A percentile compares a stretch with the other conserved stretches of the same genome.
Conservation (phyloP, 2,888 invertebrate genomes). For the Xestia c-nigrum region DNA sequence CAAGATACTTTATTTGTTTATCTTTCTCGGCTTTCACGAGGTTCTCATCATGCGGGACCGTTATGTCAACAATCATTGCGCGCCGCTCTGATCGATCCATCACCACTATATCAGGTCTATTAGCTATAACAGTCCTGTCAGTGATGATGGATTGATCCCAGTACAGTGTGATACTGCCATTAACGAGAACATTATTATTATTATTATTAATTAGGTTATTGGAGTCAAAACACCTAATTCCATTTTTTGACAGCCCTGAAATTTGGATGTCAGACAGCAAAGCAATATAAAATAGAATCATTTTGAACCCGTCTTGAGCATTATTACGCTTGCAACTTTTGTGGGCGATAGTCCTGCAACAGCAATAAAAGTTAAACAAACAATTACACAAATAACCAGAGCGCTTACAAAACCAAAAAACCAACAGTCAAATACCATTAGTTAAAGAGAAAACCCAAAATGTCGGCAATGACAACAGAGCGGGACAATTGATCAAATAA, state of each 20-base stretch:
- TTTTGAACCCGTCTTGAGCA: background rate
- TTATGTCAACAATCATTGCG: too few relatives aligned
- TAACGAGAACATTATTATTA: too few relatives aligned
- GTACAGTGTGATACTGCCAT: too few relatives aligned
- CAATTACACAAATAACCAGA: constrained; percentile 20
- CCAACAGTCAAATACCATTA: constrained; percentile 41
- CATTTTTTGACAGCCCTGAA: background rate
- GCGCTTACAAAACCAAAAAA: constrained; percentile 28
- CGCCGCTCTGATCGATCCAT: too few relatives aligned
- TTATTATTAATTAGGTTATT: background rate
- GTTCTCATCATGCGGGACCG: too few relatives aligned
- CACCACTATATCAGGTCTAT: too few relatives aligned
- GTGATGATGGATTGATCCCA: too few relatives aligned
- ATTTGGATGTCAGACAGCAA: background rate
- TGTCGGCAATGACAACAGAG: constrained; percentile 35
- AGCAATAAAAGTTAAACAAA: constrained; percentile 22
- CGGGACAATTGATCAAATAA: constrained; percentile 65
- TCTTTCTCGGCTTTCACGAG: too few relatives aligned
- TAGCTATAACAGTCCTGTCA: too few relatives aligned
- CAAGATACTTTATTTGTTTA: too few relatives aligned
- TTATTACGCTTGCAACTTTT: background rate
- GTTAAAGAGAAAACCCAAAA: constrained; percentile 34
- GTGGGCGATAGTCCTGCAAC: background rate
- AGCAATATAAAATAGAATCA: background rate
- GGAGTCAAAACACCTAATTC: background rate